Evolutionary conservation across 2,113 vertebrate species (phyloP), one percentile per base, ranked within the genome.

Genomic region (Dendropsophus ebraccatus): DNA sequence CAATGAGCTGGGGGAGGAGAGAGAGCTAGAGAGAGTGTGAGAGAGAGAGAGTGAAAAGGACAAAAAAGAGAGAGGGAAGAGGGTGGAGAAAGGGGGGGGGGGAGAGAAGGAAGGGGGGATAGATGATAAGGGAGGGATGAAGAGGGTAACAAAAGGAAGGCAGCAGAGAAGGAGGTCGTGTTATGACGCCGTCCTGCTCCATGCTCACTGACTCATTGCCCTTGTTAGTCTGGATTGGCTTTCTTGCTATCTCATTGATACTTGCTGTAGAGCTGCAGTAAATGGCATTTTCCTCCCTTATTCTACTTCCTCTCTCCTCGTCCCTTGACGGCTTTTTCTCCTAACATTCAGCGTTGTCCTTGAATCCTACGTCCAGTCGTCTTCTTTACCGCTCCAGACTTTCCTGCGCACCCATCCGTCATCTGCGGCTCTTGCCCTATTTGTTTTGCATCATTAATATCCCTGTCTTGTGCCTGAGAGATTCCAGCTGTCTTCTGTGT

Each of bases 1-100:
- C 74, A 69, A 52, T 23, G 62, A 85, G 75, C 62, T 85, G 84
- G 75, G 83, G 84, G 70, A 73, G 82, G 82, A 72, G 82, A 56
- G 81, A 58, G 50, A 52, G 8, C n/a, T n/a, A n/a, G n/a, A n/a
- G n/a, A n/a, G 45, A 5, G 45, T 5, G 82, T n/a, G 69, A 58
- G 82, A 32, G 45, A 65, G 83, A 62, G 82, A 75, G 73, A 65
- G 73, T 35, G 74, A 83, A 72, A 83, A 74, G 69, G 82, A 83
- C 28, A 54, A 83, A 67, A 73, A 52, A 52, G 45, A 72, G 58
- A 76, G 58, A 67, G 74, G 49, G 74, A 62, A 52, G 60, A 77
- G 65, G 65, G 56, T 49, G 54, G 60, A 37, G 19, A 12, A 62
- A 50, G 19, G 32, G 32, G 60, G 25, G 37, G 73, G 72, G 54